Conservation (phyloP, 2,797 vertebrate species). For the Presbytis comata region DNA sequence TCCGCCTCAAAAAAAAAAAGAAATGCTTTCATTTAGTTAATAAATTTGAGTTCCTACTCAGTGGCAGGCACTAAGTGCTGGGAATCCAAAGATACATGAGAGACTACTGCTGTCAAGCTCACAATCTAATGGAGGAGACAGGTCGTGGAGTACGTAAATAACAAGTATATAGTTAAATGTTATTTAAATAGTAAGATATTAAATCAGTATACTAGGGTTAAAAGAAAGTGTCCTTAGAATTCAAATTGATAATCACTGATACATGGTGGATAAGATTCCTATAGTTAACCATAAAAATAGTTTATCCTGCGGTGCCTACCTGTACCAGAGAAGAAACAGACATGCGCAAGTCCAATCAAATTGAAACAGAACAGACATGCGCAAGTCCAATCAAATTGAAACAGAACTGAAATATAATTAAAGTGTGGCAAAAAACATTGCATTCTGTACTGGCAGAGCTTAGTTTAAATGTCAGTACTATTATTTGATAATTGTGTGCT, state of each 20-base stretch:
- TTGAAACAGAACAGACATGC: not conserved
- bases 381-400: not conserved
- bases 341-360: not conserved
- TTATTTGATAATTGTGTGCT: not conserved
- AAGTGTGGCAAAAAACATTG: not conserved
- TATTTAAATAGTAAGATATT: conserved; percentile 26
- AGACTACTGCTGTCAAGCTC: not conserved
- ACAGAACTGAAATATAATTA: not conserved
- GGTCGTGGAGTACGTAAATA: not conserved
- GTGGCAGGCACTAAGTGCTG: not conserved
- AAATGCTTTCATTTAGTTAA: conserved; percentile 31
- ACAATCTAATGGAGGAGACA: not conserved
- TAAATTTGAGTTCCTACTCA: not conserved
- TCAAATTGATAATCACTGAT: not conserved
- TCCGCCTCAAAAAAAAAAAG: too few species aligned
- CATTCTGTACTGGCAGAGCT: not conserved
- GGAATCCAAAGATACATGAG: not conserved
- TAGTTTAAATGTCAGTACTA: not conserved
- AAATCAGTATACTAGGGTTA: not conserved
- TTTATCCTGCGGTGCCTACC: not conserved
- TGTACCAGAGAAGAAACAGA: not conserved
- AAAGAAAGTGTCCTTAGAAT: conserved; percentile 5
- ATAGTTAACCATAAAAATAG: not conserved
- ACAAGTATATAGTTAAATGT: not conserved
- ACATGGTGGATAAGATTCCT: not conserved